A percentile compares a stretch with the other conserved stretches of the same genome.
phyloP scores from a whole-genome alignment of 37 sponge, comb jelly and placozoan genomes.

The Oscarella lobularis region DNA sequence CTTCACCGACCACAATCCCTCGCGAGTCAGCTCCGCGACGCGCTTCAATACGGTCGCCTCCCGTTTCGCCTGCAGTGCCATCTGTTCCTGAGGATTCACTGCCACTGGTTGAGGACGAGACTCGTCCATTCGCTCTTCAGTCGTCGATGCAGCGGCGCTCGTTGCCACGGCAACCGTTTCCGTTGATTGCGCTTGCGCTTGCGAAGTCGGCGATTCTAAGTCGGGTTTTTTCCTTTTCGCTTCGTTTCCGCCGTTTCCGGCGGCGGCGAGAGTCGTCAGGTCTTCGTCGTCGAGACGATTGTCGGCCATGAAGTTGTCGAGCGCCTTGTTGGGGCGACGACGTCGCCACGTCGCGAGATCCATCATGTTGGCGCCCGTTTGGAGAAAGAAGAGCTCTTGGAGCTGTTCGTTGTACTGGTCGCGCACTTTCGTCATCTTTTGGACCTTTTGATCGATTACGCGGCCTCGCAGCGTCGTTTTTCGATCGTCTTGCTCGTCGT shows the following conservation, averaged over 20 bases:
- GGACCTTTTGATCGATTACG: constrained; percentile 13
- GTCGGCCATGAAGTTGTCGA: constrained; percentile 55
- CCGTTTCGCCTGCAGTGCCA: constrained; percentile 79
- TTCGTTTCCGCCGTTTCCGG: constrained; percentile 8
- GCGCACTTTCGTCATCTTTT: constrained; percentile 20
- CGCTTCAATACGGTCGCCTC: constrained; percentile 80
- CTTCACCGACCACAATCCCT: constrained; percentile 88
- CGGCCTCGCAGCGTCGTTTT: background rate
- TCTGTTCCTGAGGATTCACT: constrained; percentile 45
- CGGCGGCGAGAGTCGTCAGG: background rate
- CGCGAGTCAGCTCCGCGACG: constrained; percentile 68
- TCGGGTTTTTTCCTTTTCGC: constrained; percentile 9
- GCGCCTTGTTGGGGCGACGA: constrained; percentile 50
- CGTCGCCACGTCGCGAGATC: constrained; percentile 61
- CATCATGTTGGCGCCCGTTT: constrained; percentile 70
- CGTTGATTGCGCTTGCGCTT: background rate
- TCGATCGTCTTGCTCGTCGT: too few relatives aligned
- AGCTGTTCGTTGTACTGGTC: constrained; percentile 25
- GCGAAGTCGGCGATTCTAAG: background rate
- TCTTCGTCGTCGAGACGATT: constrained; percentile 29
- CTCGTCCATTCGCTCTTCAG: background rate
- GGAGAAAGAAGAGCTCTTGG: constrained; percentile 79
- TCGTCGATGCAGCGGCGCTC: background rate
- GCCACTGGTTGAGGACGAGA: background rate
- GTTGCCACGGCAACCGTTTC: background rate